Conservation (phyloP, 2,113 vertebrate genomes). For the Apodemus sylvaticus region DNA sequence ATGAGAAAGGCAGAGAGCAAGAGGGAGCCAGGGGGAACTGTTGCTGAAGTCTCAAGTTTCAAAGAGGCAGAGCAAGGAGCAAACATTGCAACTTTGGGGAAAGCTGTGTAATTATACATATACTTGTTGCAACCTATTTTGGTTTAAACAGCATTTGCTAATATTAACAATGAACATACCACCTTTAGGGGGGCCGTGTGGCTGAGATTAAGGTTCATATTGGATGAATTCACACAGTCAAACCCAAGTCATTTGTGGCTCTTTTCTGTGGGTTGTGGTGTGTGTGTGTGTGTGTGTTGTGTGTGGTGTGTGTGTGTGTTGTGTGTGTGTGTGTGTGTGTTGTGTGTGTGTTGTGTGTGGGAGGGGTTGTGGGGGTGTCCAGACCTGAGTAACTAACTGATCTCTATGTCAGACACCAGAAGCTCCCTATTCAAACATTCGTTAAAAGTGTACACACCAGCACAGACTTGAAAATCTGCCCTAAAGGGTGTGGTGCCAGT, state of each 20-base stretch:
- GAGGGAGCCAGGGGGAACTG: background rate
- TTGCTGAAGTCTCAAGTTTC: constrained; percentile 37
- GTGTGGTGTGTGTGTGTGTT: no score
- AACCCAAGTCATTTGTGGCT: background rate
- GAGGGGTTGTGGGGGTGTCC: background rate
- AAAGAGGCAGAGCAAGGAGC: background rate
- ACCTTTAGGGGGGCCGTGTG: background rate
- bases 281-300: no score
- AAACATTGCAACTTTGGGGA: background rate
- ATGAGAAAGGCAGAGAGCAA: background rate
- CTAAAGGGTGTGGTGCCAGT: background rate
- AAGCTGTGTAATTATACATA: background rate
- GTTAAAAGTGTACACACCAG: background rate
- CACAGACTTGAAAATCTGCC: constrained; percentile 45
- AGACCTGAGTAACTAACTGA: background rate
- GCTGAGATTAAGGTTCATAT: background rate
- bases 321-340: no score
- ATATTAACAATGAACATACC: background rate
- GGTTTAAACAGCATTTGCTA: background rate
- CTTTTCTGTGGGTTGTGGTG: background rate
- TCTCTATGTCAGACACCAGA: background rate
- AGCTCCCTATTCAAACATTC: background rate
- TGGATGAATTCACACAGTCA: background rate
- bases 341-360: no score
- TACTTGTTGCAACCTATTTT: background rate